Percentiles rank a stretch among this genome's conserved stretches.
These are phyloP conservation scores for Eupithecia exiguata DNA, from an alignment of 2,888 invertebrate species.

Conservation along the genomic window DNA sequence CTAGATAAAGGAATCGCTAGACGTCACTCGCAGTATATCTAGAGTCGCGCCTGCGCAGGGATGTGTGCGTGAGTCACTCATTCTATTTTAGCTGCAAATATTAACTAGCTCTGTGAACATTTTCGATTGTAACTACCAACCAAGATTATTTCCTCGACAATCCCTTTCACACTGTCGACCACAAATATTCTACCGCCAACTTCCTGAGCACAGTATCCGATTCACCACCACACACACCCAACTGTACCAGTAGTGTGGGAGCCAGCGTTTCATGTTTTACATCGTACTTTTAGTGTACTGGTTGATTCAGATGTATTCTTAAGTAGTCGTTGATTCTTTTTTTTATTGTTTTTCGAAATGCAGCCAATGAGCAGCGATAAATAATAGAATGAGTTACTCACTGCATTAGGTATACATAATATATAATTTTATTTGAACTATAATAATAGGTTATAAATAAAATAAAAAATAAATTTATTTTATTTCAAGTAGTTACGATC, in stretches of 20 bases:
- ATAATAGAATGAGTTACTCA: too few species aligned
- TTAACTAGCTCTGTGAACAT: neutral
- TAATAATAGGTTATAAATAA: too few species aligned
- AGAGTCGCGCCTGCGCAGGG: neutral
- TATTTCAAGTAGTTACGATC: too few species aligned
- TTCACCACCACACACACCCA: neutral
- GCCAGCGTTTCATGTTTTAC: neutral
- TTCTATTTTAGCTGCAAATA: neutral
- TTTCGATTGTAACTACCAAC: neutral
- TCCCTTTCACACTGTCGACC: neutral
- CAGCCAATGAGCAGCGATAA: too few species aligned
- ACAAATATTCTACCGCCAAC: slow-evolving; percentile 1
- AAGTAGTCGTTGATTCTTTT: neutral
- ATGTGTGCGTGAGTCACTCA: neutral
- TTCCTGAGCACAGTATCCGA: slow-evolving; percentile 2
- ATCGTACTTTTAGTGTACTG: neutral
- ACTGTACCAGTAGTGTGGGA: neutral
- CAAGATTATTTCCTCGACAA: neutral
- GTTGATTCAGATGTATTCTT: neutral
- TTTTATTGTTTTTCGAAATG: too few species aligned
- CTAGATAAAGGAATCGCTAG: neutral
- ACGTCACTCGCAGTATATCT: neutral
- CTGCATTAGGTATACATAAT: too few species aligned
- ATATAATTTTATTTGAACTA: too few species aligned
- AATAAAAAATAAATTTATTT: too few species aligned